Evolutionary conservation across 2,113 vertebrate species (phyloP).

Genomic region (Eurypyga helias): DNA sequence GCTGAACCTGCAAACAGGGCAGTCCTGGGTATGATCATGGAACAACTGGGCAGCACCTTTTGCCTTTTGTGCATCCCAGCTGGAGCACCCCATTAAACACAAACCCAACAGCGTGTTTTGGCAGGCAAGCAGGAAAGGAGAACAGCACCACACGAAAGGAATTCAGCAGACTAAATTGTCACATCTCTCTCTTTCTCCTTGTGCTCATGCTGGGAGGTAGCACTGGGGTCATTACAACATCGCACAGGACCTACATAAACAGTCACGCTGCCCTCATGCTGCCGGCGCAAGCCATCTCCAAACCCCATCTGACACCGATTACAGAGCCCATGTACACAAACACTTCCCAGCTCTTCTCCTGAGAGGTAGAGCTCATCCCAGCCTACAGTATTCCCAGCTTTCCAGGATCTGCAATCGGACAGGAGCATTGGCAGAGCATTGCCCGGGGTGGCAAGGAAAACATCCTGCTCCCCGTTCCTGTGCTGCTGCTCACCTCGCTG

Average conservation of each 20-base stretch:
- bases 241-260: fast-evolving
- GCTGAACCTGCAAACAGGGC: neutral
- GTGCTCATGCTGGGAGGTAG: neutral
- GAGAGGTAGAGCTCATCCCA: neutral
- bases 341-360: neutral
- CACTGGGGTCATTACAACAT: neutral
- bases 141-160: neutral
- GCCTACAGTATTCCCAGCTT: fast-evolving
- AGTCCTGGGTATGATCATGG: neutral
- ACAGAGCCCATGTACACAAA: no score
- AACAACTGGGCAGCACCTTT: neutral
- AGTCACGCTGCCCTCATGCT: fast-evolving
- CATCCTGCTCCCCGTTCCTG: fast-evolving
- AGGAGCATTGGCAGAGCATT: neutral
- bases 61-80: neutral
- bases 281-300: neutral
- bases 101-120: fast-evolving
- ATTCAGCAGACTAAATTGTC: neutral
- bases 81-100: neutral
- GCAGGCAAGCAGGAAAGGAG: neutral
- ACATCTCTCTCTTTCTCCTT: neutral
- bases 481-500: neutral
- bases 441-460: neutral
- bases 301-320: neutral
- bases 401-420: fast-evolving